Conservation (phyloP, 2,888 invertebrate genomes). For the Rhimphoctona megacephalus region DNA sequence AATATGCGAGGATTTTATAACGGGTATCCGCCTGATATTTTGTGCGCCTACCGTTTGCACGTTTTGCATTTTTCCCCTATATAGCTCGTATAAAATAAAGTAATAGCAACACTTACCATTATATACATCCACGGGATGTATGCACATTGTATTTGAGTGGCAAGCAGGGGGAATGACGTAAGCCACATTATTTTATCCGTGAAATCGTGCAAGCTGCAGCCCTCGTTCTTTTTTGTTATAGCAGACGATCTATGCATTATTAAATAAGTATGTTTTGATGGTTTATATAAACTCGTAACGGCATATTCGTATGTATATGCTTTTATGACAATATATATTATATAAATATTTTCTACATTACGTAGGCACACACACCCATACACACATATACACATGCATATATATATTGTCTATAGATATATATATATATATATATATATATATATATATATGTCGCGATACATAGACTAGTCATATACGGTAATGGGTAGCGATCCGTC, state of each 20-base stretch:
- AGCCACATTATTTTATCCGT: conserved; percentile 13
- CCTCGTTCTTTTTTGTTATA: not conserved
- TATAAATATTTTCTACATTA: not conserved
- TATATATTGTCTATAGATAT: too few relatives aligned
- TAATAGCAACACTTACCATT: conserved; percentile 45
- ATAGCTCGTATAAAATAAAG: conserved; percentile 58
- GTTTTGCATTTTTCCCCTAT: conserved; percentile 47
- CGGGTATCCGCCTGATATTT: conserved; percentile 10
- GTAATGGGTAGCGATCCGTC: conserved; percentile 71
- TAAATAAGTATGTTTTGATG: conserved; percentile 29
- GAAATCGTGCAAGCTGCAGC: not conserved
- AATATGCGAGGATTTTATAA: conserved; percentile 17
- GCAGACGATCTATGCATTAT: conserved; percentile 21
- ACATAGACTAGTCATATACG: conserved; percentile 64
- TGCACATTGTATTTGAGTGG: conserved; percentile 29
- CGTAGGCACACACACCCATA: conserved; percentile 1
- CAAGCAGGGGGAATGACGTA: not conserved
- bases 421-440: too few relatives aligned
- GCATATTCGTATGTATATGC: conserved; percentile 18
- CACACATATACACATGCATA: not conserved
- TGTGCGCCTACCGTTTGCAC: conserved; percentile 31
- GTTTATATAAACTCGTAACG: conserved; percentile 10
- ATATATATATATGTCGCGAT: conserved; percentile 49
- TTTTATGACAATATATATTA: not conserved
- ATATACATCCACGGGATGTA: conserved; percentile 12